Percentiles rank a stretch among this genome's conserved stretches.
Evolutionary conservation across 1,140 invertebrate genomes (phyloP).

Genomic region (Drosophila punjabiensis): DNA sequence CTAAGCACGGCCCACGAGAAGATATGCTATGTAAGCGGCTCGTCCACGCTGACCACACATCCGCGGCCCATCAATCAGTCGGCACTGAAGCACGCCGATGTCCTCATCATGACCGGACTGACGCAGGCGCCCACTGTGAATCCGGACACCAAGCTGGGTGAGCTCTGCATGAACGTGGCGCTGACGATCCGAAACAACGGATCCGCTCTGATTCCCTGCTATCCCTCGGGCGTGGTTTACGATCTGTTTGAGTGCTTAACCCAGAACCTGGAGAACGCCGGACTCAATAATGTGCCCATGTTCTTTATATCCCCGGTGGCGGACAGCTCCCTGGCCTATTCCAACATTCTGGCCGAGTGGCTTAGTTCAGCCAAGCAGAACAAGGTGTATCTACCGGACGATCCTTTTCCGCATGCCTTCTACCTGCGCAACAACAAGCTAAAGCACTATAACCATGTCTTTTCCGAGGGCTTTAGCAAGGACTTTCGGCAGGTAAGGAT

Average conservation of each 20-base stretch:
- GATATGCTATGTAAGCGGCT: slow-evolving; percentile 95
- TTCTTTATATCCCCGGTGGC: slow-evolving; percentile 99
- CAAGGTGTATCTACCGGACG: slow-evolving; percentile 98
- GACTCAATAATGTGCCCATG: slow-evolving; percentile 94
- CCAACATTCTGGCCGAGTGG: slow-evolving; percentile 99
- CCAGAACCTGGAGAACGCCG: slow-evolving; percentile 94
- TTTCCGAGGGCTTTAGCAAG: slow-evolving; percentile 93
- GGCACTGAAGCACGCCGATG: slow-evolving; percentile 95
- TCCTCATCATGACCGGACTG: slow-evolving; percentile 96
- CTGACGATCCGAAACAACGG: slow-evolving; percentile 94
- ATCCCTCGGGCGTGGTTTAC: slow-evolving; percentile 98
- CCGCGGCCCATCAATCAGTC: slow-evolving; percentile 97
- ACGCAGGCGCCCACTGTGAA: slow-evolving; percentile 97
- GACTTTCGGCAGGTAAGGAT: slow-evolving; percentile 91
- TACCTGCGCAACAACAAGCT: slow-evolving; percentile 93
- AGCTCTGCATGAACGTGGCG: slow-evolving; percentile 95
- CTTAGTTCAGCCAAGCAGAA: slow-evolving; percentile 87
- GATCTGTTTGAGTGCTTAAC: slow-evolving; percentile 99
- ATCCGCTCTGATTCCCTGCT: slow-evolving; percentile 97
- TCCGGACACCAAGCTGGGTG: slow-evolving; percentile 97
- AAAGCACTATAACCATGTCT: slow-evolving; percentile 95
- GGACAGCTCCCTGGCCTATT: slow-evolving; percentile 96
- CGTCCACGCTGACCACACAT: slow-evolving; percentile 95
- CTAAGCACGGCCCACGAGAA: slow-evolving; percentile 97
- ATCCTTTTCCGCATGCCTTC: slow-evolving; percentile 97